Evolutionary conservation across 2,888 invertebrate genomes (phyloP), one percentile per base, ranked within the genome.

Genomic region (Pammene aurita): DNA sequence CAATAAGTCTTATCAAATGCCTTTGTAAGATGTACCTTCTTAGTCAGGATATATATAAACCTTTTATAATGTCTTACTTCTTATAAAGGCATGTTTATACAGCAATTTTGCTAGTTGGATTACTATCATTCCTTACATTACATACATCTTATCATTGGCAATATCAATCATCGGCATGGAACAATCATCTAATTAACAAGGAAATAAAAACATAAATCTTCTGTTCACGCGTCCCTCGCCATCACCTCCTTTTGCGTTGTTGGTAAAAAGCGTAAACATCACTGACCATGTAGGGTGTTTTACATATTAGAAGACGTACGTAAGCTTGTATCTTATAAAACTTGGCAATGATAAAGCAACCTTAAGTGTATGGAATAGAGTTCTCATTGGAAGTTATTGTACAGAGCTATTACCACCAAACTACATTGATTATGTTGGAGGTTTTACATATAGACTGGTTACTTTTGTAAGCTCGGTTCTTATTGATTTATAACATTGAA

Each of bases 231-330:
- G 42, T 54, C 34, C 42, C 50, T 52, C 60, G 46, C 38, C 56
- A 41, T 57, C 38, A 38, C 54, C 58, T 46, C 41, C 48, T 65
- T 69, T 18, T 52, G 52, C 48, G 38, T 54, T 14, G 44, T 61
- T 44, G 46, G 42, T 50, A 66, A 63, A 61, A 55, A 72, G 72
- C 73, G 63, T 9, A 41, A 57, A 48, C 48, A 64, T 55, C 54
- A 72, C 60, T 72, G 68, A 50, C 38, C 70, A 75, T 73, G 73
- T 73, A 64, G 73, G 72, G 38, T 75, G 57, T 66, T 74, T 76
- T 72, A 72, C 72, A 63, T 63, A 34, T 13, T 5, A 34, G 13
- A 34, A 4, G 2, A 56, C 18, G 41, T 57, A 16, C 16, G 13
- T 2, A 11, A 57, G 2, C 56, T 41, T 16, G 16, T 57, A 42